phyloP scores from a whole-genome alignment of 2,888 invertebrate species.

The Diaperis boleti region DNA sequence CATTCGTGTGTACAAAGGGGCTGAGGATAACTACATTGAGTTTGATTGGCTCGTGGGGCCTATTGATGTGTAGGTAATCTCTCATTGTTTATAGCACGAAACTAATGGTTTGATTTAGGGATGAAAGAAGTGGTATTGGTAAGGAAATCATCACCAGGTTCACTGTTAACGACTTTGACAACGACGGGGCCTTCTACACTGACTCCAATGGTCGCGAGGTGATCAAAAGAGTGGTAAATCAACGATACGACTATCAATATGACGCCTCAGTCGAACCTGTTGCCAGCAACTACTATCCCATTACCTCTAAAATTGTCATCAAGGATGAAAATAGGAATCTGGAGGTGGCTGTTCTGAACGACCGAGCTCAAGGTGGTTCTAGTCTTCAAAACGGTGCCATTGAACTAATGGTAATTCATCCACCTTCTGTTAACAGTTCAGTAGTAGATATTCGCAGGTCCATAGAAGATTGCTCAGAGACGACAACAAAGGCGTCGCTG shows the following conservation, averaged over 20 bases:
- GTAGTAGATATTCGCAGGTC: constrained; percentile 65
- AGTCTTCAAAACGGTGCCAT: constrained; percentile 67
- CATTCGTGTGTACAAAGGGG: constrained; percentile 74
- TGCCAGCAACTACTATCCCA: constrained; percentile 80
- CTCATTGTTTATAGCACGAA: background rate
- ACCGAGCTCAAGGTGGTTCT: constrained; percentile 73
- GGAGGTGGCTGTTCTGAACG: constrained; percentile 70
- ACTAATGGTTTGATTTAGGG: constrained; percentile 28
- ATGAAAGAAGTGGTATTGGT: constrained; percentile 61
- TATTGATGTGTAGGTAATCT: constrained; percentile 71
- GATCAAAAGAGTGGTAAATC: constrained; percentile 75
- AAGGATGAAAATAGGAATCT: constrained; percentile 64
- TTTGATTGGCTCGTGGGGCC: constrained; percentile 84
- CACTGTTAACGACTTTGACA: constrained; percentile 67
- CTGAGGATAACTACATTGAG: constrained; percentile 70
- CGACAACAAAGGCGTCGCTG: constrained; percentile 92
- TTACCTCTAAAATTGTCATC: constrained; percentile 75
- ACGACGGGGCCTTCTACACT: constrained; percentile 81
- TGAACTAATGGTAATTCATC: constrained; percentile 27
- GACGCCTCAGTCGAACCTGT: constrained; percentile 67
- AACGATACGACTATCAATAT: constrained; percentile 69
- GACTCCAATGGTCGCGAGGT: constrained; percentile 94
- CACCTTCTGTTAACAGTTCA: background rate
- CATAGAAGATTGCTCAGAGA: constrained; percentile 87
- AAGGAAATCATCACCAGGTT: constrained; percentile 79